Conservation (phyloP, 2,888 invertebrate species). For the Andrena hattorfiana region DNA sequence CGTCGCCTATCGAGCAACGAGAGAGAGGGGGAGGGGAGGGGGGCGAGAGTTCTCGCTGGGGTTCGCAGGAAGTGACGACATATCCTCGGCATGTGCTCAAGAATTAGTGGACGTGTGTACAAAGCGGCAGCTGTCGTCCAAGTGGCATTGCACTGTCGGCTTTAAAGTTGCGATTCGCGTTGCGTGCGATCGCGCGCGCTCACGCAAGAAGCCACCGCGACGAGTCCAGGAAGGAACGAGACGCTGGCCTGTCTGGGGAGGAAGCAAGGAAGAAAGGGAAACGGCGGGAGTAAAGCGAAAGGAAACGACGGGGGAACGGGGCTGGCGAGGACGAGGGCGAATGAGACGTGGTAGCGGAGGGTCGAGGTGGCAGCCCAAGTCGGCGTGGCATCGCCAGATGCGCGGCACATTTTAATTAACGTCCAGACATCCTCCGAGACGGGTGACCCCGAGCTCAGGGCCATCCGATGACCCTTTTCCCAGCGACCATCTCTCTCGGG, state of each 20-base stretch:
- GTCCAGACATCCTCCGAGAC: constrained; percentile 82
- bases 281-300: constrained; percentile 35
- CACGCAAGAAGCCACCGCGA: constrained; percentile 22
- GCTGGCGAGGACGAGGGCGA: constrained; percentile 2
- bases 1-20: neutral
- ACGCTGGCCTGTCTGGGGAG: constrained; percentile 20
- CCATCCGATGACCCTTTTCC: constrained; percentile 75
- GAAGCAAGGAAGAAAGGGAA: constrained; percentile 38
- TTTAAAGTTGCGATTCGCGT: constrained; percentile 68
- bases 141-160: constrained; percentile 73
- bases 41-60: neutral
- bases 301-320: constrained; percentile 31
- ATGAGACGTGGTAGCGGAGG: constrained; percentile 12
- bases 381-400: constrained; percentile 77
- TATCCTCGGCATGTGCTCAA: constrained; percentile 69
- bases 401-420: constrained; percentile 84
- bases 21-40: neutral
- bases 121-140: constrained; percentile 79
- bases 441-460: constrained; percentile 80
- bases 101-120: constrained; percentile 55
- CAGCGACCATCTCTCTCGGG: constrained; percentile 53
- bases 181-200: constrained; percentile 63
- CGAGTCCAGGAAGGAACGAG: constrained; percentile 37
- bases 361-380: constrained; percentile 47
- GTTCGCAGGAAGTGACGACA: constrained; percentile 81